Conservation (phyloP, 2,797 vertebrate species). For the Ctenosaura bakeri region DNA sequence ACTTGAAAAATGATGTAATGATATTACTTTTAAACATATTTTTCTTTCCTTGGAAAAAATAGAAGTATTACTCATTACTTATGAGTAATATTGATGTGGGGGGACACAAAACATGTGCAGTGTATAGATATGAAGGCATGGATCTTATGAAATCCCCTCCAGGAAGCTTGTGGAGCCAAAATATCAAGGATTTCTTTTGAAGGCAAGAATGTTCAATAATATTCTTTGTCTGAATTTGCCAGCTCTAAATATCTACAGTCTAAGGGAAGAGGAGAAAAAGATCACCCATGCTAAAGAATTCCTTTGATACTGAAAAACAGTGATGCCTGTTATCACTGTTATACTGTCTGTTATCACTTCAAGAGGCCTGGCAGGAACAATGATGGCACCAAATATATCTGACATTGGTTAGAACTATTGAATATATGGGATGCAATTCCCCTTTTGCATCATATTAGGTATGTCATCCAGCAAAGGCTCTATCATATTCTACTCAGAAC, state of each 20-base stretch:
- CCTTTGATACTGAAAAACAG: constrained; percentile 22
- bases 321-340: neutral
- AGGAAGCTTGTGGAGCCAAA: constrained; percentile 47
- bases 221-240: constrained; percentile 27
- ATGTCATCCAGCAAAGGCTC: neutral
- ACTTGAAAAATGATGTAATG: constrained; percentile 44
- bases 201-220: constrained; percentile 42
- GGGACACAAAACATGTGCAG: constrained; percentile 43
- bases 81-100: constrained; percentile 43
- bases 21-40: constrained; percentile 51
- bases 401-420: neutral
- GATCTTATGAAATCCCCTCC: constrained; percentile 57
- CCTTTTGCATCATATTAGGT: neutral
- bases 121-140: constrained; percentile 57
- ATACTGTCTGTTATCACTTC: neutral
- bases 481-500: neutral
- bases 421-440: neutral
- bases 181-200: constrained; percentile 47
- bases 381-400: neutral
- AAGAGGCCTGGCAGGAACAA: neutral
- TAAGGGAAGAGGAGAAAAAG: constrained; percentile 40
- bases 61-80: constrained; percentile 45
- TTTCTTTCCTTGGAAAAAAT: neutral
- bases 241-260: constrained; percentile 38
- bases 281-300: constrained; percentile 24